Evolutionary conservation across 92 coral and sea anemone genomes (phyloP).

Genomic region (Virgularia gustaviana): DNA sequence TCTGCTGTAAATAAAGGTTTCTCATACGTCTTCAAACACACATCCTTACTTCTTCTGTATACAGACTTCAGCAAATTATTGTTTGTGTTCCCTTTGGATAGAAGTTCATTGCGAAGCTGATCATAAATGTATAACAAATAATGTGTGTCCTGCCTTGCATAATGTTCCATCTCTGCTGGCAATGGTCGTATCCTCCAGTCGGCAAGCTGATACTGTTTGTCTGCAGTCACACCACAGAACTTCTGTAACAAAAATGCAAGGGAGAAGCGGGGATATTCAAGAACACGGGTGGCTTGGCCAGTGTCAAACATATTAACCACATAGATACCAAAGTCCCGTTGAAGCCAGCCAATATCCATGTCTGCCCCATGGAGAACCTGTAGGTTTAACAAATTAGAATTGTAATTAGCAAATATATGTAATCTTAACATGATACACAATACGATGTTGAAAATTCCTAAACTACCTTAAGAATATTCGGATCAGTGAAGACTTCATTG

Average conservation of each 20-base stretch:
- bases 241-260: constrained; percentile 79
- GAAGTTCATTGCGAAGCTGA: constrained; percentile 79
- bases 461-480: constrained; percentile 75
- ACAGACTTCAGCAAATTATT: constrained; percentile 82
- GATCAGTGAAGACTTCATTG: constrained; percentile 82
- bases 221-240: constrained; percentile 90
- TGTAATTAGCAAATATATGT: neutral
- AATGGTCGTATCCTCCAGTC: constrained; percentile 98
- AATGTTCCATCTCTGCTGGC: constrained; percentile 82
- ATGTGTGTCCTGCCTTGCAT: constrained; percentile 94
- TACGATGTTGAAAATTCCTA: neutral
- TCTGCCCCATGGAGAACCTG: constrained; percentile 95
- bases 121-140: constrained; percentile 84
- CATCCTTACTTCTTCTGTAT: constrained; percentile 66
- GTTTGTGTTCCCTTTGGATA: constrained; percentile 69
- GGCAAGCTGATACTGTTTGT: constrained; percentile 93
- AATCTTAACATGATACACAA: neutral
- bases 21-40: constrained; percentile 86
- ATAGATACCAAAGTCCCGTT: constrained; percentile 91
- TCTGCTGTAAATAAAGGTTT: constrained; percentile 77
- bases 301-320: constrained; percentile 98
- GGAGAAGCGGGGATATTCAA: constrained; percentile 69
- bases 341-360: constrained; percentile 96
- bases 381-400: neutral
- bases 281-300: constrained; percentile 88